Conservation (phyloP, 2,888 invertebrate genomes). For the Trissonchulus latispiculum region DNA sequence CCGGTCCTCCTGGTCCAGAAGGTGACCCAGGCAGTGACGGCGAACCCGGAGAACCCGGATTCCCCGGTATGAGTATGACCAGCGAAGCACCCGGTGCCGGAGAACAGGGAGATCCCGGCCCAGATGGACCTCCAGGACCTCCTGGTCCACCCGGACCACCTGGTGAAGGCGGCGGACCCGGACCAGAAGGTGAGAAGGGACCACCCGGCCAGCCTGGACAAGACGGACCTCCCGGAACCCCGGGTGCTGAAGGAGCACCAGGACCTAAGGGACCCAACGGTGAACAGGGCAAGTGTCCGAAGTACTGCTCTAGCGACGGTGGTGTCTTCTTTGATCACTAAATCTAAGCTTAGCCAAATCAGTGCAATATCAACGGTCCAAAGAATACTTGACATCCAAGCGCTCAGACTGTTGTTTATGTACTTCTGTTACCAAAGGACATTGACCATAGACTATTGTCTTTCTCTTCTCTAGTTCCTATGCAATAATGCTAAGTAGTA, state of each 20-base stretch:
- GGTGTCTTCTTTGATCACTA: background rate
- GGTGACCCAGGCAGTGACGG: constrained; percentile 11
- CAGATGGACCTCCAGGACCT: constrained; percentile 15
- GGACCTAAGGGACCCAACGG: constrained; percentile 24
- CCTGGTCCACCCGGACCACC: constrained; percentile 18
- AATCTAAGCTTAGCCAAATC: too few species aligned
- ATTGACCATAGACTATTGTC: too few species aligned
- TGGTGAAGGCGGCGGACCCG: constrained; percentile 4
- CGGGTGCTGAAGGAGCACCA: constrained; percentile 21
- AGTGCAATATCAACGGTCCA: background rate
- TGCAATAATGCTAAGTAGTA: too few species aligned
- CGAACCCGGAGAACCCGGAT: background rate
- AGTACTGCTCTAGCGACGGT: background rate
- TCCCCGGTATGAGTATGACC: background rate
- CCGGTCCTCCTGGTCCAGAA: constrained; percentile 5
- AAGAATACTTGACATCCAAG: too few species aligned
- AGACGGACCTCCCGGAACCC: constrained; percentile 24
- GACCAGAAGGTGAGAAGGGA: constrained; percentile 15
- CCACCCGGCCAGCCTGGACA: constrained; percentile 21
- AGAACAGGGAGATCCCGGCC: constrained; percentile 11
- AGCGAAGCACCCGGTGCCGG: background rate
- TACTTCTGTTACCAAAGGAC: too few species aligned
- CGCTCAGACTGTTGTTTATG: too few species aligned
- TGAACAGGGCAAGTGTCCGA: constrained; percentile 13
- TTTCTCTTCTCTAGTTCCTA: too few species aligned